These are phyloP conservation scores for Neodontobutis hainanensis DNA, from an alignment of 2,113 vertebrate genomes.

Conservation along the genomic window DNA sequence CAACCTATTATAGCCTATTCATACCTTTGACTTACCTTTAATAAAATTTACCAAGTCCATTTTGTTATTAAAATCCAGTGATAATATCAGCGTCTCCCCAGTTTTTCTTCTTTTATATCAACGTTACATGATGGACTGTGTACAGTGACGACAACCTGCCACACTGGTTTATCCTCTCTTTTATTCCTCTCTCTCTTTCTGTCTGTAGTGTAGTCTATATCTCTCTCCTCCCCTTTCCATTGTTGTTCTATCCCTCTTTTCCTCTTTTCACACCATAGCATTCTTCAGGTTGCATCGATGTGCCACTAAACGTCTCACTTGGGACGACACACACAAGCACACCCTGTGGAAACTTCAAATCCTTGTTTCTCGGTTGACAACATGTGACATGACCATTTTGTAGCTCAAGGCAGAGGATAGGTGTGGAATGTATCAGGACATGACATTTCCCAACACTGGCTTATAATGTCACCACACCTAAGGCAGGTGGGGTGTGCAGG, in stretches of 20 bases:
- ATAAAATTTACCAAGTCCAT: conserved; percentile 4
- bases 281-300: conserved; percentile 58
- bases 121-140: conserved; percentile 70
- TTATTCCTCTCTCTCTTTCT: conserved; percentile 18
- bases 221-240: conserved; percentile 64
- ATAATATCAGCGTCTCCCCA: conserved; percentile 53
- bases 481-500: conserved; percentile 34
- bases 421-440: conserved; percentile 25
- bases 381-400: conserved; percentile 40
- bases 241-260: conserved; percentile 61
- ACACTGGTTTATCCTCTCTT: conserved; percentile 75
- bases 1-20: neutral
- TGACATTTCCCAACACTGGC: conserved; percentile 18
- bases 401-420: conserved; percentile 32
- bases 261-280: conserved; percentile 65
- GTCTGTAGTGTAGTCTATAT: conserved; percentile 24
- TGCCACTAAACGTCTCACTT: conserved; percentile 29
- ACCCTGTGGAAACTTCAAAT: conserved; percentile 19
- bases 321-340: conserved; percentile 28
- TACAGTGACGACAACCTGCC: conserved; percentile 72
- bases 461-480: conserved; percentile 33
- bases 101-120: conserved; percentile 53
- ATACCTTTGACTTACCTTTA: conserved; percentile 52
- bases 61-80: conserved; percentile 16
- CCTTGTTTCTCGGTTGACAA: conserved; percentile 9